Evolutionary conservation across 1,140 invertebrate species (phyloP), one percentile per base, ranked within the genome.

Genomic region (Hylaeus anthracinus): DNA sequence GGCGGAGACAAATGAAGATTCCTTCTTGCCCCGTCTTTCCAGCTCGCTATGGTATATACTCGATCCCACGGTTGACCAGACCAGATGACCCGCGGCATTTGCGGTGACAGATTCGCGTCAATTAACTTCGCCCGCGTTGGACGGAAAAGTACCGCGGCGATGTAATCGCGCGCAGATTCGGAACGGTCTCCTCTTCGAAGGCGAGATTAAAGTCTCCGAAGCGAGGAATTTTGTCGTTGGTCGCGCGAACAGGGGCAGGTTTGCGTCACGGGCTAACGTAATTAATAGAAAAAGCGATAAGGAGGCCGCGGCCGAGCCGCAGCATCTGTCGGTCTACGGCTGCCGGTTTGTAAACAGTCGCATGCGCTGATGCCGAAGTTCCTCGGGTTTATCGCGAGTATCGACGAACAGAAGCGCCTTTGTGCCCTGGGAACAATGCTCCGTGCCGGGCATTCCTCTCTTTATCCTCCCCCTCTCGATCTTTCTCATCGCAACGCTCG

Each of bases 381-480:
- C 84, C 78, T 67, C 85, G 87, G 79, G 83, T 86, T 89, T 88
- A 89, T 88, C 86, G 63, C 53, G 77, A 56, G 71, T 76, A 74
- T 70, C 83, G 70, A 63, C 66, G 72, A 89, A 90, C 89, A 90
- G 89, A 88, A 88, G 85, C 73, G 85, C 66, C 89, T 89, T 90
- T 90, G 89, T 90, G 86, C 81, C 74, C 45, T 8, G 73, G 72
- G 87, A 90, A 90, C 89, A 90, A 90, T 90, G 88, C 86, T 89
- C 84, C 65, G 72, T 37, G 77, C 74, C 63, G 55, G 71, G 60
- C 81, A 67, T 84, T 84, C 70, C 81, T 61, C 81, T 60, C 85
- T 48, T 48, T 48, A 26, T 48, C 48, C 67, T 58, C 37, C 43
- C 53, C 45, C 55, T 53, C 64, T 41, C 26, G 55, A 1, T 56